A percentile compares a stretch with the other conserved stretches of the same genome.
Evolutionary conservation across 2,888 invertebrate species (phyloP).

Genomic region (Trisateles emortualis): DNA sequence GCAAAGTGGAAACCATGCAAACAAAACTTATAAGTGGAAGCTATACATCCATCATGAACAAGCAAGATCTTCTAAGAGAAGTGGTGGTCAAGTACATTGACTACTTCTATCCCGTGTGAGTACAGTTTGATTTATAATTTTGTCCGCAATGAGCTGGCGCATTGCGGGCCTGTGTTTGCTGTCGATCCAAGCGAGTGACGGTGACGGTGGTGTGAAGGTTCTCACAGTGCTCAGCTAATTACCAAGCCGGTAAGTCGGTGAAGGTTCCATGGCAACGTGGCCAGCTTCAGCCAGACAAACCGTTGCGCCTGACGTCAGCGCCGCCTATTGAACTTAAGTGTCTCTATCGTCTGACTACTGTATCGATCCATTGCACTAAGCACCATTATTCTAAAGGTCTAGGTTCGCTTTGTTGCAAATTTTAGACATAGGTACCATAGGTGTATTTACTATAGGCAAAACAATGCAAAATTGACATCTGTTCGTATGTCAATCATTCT

Average conservation of each 20-base stretch:
- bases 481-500: constrained; percentile 15
- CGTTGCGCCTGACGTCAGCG: constrained; percentile 76
- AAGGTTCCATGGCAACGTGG: constrained; percentile 80
- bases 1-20: constrained; percentile 82
- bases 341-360: constrained; percentile 70
- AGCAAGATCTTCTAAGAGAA: constrained; percentile 89
- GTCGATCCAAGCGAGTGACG: constrained; percentile 44
- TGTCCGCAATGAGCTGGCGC: constrained; percentile 58
- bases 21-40: constrained; percentile 87
- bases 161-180: constrained; percentile 63
- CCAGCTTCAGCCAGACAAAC: constrained; percentile 73
- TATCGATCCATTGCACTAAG: constrained; percentile 81
- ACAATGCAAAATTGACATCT: constrained; percentile 13
- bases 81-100: constrained; percentile 91
- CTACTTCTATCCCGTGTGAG: constrained; percentile 91
- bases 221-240: constrained; percentile 70
- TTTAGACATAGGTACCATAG: constrained; percentile 28
- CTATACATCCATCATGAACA: constrained; percentile 89
- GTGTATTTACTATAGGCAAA: constrained; percentile 20
- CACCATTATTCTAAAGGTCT: constrained; percentile 56
- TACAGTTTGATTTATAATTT: constrained; percentile 63
- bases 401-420: constrained; percentile 37
- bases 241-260: constrained; percentile 82
- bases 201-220: constrained; percentile 68
- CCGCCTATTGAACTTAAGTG: constrained; percentile 74